These are phyloP conservation scores for Lates japonicus DNA, from an alignment of 2,797 vertebrate species.

Conservation along the genomic window DNA sequence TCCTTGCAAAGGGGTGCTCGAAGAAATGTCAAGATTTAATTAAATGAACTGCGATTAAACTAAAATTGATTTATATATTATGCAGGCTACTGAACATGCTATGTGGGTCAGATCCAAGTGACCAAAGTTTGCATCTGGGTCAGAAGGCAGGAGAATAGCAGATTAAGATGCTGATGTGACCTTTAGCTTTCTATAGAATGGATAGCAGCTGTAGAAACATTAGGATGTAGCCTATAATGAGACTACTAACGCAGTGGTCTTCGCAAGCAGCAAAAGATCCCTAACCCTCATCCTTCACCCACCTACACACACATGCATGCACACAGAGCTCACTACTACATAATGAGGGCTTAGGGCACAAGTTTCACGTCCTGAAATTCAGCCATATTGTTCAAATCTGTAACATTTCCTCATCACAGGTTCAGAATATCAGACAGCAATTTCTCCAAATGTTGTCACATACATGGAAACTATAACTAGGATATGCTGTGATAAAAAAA, in stretches of 20 bases:
- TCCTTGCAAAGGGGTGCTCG: constrained; percentile 31
- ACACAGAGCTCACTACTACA: constrained; percentile 1
- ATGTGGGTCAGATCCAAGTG: constrained; percentile 19
- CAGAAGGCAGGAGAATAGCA: constrained; percentile 33
- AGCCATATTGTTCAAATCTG: not conserved
- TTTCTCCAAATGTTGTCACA: constrained; percentile 4
- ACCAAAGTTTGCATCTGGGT: constrained; percentile 61
- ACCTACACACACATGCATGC: constrained; percentile 10
- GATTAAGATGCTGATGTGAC: constrained; percentile 67
- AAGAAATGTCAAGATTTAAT: constrained; percentile 70
- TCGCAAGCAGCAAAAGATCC: constrained; percentile 30
- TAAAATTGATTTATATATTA: constrained; percentile 52
- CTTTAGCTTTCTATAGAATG: constrained; percentile 55
- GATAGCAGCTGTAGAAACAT: constrained; percentile 39
- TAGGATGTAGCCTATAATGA: constrained; percentile 61
- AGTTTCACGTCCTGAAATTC: constrained; percentile 23
- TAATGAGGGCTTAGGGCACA: constrained; percentile 13
- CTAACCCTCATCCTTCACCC: constrained; percentile 36
- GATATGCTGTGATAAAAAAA: not conserved
- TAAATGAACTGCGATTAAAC: constrained; percentile 57
- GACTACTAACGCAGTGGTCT: constrained; percentile 18
- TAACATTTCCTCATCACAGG: not conserved
- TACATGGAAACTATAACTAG: not conserved
- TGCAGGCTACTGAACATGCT: constrained; percentile 25
- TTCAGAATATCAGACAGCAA: not conserved